Base-by-base conservation (phyloP, 1,140 invertebrate species). In the Batillaria attramentaria region DNA sequence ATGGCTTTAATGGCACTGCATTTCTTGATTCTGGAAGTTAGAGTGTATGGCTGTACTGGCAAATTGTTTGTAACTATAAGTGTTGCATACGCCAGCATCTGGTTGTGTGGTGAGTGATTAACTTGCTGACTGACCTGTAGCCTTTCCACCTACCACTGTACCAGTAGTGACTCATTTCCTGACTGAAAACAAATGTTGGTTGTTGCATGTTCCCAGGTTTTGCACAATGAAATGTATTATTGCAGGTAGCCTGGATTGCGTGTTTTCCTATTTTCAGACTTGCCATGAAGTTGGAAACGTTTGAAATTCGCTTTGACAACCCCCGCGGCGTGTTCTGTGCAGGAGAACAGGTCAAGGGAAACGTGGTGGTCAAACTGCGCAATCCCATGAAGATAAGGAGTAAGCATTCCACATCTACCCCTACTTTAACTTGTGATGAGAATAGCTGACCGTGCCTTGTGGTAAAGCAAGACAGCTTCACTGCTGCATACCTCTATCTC, bases 331-430 rank as follows among this genome's bases (percentile, higher is more conserved):
- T 85, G 13, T 85, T 84, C 75, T 20, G 33, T 35, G 77, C 83
- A 5, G 86, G 86, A 39, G 60, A 81, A 13, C 50, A 72, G 42
- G 83, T 87, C 35, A 81, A 72, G 33, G 86, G 86, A n/a, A 46
- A 79, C 37, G 80, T 87, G 28, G 33, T 83, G 39, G 33, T 87
- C 35, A 68, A 78, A 57, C 75, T 87, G 37, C 72, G 72, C 20
- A 83, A 85, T 68, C 83, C 86, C 8, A 85, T 87, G 84, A 87
- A 87, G 77, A 84, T 87, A 79, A 84, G 81, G 84, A 79, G 86
- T 87, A 81, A 84, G 86, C 3, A n/a, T n/a, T n/a, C n/a, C n/a
- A n/a, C n/a, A 28, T 31, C 24, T 5, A 13, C 24, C 1, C 6
- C 33, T 31, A 10, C 57, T 62, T n/a, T 62, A 24, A 10, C 6